Percentiles rank a stretch among this genome's conserved stretches.
Evolutionary conservation across 2,797 vertebrate species (phyloP).

Genomic region (Eulemur albifrons): DNA sequence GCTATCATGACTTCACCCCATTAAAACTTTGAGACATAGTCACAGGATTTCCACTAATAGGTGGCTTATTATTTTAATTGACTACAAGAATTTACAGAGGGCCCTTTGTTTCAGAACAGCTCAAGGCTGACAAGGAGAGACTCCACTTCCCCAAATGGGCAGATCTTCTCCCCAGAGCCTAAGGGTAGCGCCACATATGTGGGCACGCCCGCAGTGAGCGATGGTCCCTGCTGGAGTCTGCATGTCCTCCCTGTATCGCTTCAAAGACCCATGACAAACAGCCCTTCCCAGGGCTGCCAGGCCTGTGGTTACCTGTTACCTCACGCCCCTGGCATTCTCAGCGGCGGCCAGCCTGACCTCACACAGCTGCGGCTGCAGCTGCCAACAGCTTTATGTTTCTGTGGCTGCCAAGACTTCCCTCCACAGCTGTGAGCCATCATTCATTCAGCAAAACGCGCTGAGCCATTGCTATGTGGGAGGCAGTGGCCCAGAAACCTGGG

Average conservation of each 20-base stretch:
- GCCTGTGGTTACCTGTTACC: not conserved
- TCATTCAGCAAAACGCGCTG: not conserved
- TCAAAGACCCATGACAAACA: not conserved
- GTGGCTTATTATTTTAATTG: conserved; percentile 33
- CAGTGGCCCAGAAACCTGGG: not conserved
- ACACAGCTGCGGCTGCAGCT: conserved; percentile 28
- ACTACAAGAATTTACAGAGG: conserved; percentile 1
- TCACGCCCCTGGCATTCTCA: not conserved
- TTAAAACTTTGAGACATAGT: not conserved
- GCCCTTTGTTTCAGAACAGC: conserved; percentile 33
- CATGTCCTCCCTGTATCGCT: not conserved
- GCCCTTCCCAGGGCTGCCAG: not conserved
- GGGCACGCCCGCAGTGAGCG: not conserved
- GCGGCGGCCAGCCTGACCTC: not conserved
- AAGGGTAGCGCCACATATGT: accelerated
- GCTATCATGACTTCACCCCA: not conserved
- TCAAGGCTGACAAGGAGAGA: not conserved
- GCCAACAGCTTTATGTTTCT: not conserved
- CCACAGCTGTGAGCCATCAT: conserved; percentile 51
- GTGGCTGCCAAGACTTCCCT: not conserved
- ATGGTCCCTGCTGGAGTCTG: not conserved
- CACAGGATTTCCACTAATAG: conserved; percentile 13
- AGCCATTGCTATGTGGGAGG: not conserved
- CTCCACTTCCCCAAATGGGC: not conserved
- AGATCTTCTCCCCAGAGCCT: not conserved